phyloP scores from a whole-genome alignment of 30 jellyfish, hydroid and myxozoan genomes.

The Pelagia noctiluca region DNA sequence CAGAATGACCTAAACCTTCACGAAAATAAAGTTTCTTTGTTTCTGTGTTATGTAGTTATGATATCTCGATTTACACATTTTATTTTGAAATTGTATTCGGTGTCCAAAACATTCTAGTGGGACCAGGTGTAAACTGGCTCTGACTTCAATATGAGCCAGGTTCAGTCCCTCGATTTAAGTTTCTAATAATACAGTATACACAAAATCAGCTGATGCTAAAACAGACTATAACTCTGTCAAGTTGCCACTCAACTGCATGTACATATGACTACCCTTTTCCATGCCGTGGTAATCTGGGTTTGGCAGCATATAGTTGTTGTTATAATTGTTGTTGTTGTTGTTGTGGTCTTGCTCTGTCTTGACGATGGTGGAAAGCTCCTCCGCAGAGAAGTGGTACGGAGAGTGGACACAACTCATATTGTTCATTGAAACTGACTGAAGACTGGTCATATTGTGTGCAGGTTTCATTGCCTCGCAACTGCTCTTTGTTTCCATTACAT shows the following conservation, averaged over 20 bases:
- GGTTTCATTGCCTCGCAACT: slow-evolving; percentile 49
- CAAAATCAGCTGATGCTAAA: no score
- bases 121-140: no score
- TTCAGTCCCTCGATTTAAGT: no score
- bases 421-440: slow-evolving; percentile 65
- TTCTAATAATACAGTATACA: no score
- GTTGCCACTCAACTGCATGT: slow-evolving; percentile 61
- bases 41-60: no score
- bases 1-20: no score
- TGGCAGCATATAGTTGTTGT: slow-evolving; percentile 41
- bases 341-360: slow-evolving; percentile 67
- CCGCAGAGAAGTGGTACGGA: slow-evolving; percentile 65
- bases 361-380: slow-evolving; percentile 53
- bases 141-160: no score
- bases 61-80: no score
- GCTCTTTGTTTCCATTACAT: slow-evolving; percentile 46
- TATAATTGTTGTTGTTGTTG: slow-evolving; percentile 67
- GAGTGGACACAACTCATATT: slow-evolving; percentile 74
- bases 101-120: no score
- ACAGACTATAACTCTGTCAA: slow-evolving; percentile 33
- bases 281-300: slow-evolving; percentile 47
- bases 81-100: no score
- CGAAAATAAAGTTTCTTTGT: no score
- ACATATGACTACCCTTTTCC: slow-evolving; percentile 63
- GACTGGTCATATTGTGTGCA: slow-evolving; percentile 46